A percentile compares a stretch with the other conserved stretches of the same genome.
Evolutionary conservation across 2,888 invertebrate genomes (phyloP).

Genomic region (Andrena trimmerana): DNA sequence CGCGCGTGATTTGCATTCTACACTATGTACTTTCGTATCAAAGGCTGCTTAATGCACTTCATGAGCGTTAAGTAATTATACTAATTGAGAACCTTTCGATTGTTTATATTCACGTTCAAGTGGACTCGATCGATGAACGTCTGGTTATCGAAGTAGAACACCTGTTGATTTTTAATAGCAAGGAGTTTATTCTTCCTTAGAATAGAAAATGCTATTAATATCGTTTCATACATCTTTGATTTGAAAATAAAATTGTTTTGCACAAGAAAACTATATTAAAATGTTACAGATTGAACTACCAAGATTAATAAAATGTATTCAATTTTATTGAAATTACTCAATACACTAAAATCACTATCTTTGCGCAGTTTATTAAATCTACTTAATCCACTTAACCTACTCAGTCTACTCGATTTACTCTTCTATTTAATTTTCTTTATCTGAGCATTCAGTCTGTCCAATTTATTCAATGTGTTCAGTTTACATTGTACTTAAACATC

Average conservation of each 20-base stretch:
- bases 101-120: constrained; percentile 1
- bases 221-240: background rate
- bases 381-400: too few species aligned
- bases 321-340: background rate
- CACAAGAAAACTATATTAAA: background rate
- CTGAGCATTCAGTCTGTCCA: too few species aligned
- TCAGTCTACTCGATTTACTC: too few species aligned
- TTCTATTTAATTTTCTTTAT: too few species aligned
- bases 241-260: background rate
- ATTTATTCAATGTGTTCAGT: too few species aligned
- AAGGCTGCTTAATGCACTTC: constrained; percentile 6
- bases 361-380: too few species aligned
- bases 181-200: constrained; percentile 14
- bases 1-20: constrained; percentile 11
- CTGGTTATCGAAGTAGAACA: constrained; percentile 18
- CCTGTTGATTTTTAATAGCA: constrained; percentile 42
- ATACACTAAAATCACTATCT: too few species aligned
- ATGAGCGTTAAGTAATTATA: constrained; percentile 7
- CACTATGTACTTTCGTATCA: background rate
- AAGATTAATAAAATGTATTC: background rate
- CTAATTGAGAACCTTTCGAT: constrained; percentile 25
- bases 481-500: too few species aligned
- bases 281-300: background rate
- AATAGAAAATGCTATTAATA: background rate
- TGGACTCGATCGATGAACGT: constrained; percentile 23